Evolutionary conservation across 2,888 invertebrate species (phyloP).

Genomic region (Macrophya alboannulata): DNA sequence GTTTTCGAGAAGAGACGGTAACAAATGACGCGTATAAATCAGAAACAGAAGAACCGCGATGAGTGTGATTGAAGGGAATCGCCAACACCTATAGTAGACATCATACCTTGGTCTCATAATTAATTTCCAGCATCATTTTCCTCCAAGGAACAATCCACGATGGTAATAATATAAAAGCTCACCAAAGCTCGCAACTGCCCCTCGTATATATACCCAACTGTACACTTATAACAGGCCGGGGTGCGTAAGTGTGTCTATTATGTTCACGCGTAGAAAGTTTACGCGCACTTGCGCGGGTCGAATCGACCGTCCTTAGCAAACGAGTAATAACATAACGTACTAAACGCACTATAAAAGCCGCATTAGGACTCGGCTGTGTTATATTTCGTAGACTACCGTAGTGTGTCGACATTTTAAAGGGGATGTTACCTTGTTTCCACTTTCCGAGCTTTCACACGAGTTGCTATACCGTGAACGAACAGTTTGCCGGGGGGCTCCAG

Average conservation of each 20-base stretch:
- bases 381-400: slow-evolving; percentile 38
- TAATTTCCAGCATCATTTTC: background rate
- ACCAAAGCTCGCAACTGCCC: background rate
- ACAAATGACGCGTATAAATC: slow-evolving; percentile 57
- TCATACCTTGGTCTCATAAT: background rate
- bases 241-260: slow-evolving; percentile 31
- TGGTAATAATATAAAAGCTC: background rate
- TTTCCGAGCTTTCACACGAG: background rate
- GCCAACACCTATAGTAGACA: background rate
- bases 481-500: background rate
- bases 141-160: background rate
- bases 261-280: slow-evolving; percentile 34
- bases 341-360: slow-evolving; percentile 65
- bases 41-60: slow-evolving; percentile 18
- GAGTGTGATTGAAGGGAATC: slow-evolving; percentile 19
- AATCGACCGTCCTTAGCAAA: slow-evolving; percentile 51
- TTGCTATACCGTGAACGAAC: background rate
- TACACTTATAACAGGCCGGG: background rate
- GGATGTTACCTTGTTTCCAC: slow-evolving; percentile 30
- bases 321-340: slow-evolving; percentile 61
- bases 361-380: slow-evolving; percentile 64
- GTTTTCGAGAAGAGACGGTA: slow-evolving; percentile 36
- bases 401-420: slow-evolving; percentile 44
- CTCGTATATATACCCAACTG: background rate
- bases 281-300: slow-evolving; percentile 30